Conservation (phyloP, 2,113 vertebrate genomes). For the Podarcis cretensis region DNA sequence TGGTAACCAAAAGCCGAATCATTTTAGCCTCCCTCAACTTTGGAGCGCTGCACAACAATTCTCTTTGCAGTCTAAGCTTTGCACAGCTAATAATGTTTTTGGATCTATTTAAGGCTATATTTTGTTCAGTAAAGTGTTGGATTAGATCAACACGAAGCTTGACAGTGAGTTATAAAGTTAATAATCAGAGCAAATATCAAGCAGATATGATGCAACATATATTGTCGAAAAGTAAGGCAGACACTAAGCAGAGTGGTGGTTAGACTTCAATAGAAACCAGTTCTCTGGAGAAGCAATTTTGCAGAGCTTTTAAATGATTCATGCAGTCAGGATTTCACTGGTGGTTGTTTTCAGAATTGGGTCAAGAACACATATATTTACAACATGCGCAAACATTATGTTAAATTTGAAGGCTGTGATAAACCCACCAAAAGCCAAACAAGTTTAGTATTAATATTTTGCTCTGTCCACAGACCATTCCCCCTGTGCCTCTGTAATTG, state of each 20-base stretch:
- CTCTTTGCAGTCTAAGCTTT: neutral
- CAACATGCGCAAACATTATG: conserved; percentile 32
- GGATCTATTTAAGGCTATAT: neutral
- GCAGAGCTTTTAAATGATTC: conserved; percentile 62
- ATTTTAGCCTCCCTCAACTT: neutral
- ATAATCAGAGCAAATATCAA: conserved; percentile 22
- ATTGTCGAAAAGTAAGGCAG: conserved; percentile 26
- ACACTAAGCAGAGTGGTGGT: conserved; percentile 24
- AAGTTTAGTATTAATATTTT: conserved; percentile 60
- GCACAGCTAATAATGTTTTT: neutral
- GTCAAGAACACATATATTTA: conserved; percentile 69
- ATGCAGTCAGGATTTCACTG: conserved; percentile 61
- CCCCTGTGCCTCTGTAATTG: conserved; percentile 47
- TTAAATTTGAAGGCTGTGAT: conserved; percentile 54
- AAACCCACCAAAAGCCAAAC: conserved; percentile 45
- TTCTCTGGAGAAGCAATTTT: conserved; percentile 55
- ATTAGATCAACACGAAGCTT: conserved; percentile 26
- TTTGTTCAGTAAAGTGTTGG: conserved; percentile 21
- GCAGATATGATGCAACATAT: conserved; percentile 24
- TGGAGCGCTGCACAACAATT: neutral
- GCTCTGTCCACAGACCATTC: conserved; percentile 45
- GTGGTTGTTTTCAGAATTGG: conserved; percentile 59
- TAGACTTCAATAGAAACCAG: conserved; percentile 52
- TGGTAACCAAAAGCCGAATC: no score
- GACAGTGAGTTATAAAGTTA: conserved; percentile 25